phyloP scores from a whole-genome alignment of 2,113 vertebrate species.

The Corythornis vintsioides region DNA sequence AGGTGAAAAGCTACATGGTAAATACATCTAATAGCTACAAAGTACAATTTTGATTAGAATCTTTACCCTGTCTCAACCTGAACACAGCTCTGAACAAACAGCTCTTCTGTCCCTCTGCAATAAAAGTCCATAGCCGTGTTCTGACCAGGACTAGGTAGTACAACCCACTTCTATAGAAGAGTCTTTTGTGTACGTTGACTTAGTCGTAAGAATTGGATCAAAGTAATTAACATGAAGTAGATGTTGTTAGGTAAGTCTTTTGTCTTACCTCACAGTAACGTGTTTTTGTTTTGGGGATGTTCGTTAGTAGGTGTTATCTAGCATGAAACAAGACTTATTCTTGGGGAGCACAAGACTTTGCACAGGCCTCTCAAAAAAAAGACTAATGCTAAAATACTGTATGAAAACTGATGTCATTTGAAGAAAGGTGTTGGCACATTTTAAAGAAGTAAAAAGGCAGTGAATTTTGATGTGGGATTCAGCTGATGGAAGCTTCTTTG shows the following conservation, averaged over 20 bases:
- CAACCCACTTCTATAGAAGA: neutral
- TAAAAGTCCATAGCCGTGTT: neutral
- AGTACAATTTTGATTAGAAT: neutral
- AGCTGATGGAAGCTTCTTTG: neutral
- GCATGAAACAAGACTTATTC: neutral
- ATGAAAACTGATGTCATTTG: neutral
- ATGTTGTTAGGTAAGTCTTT: neutral
- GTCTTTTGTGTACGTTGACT: neutral
- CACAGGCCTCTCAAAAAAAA: neutral
- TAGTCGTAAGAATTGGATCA: neutral
- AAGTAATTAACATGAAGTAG: neutral
- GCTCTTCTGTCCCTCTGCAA: neutral
- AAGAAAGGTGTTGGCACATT: neutral
- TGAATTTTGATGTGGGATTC: neutral
- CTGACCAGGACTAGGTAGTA: neutral
- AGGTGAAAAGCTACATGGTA: neutral
- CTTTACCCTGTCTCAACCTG: neutral
- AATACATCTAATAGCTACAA: neutral
- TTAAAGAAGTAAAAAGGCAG: neutral
- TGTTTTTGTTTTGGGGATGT: neutral
- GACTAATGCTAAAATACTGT: neutral
- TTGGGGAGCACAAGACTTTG: neutral
- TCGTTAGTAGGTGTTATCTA: neutral
- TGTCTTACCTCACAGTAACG: neutral
- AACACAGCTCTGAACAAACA: fast-evolving